Evolutionary conservation across 2,888 invertebrate species (phyloP).

Genomic region (Parthenolecanium corni): DNA sequence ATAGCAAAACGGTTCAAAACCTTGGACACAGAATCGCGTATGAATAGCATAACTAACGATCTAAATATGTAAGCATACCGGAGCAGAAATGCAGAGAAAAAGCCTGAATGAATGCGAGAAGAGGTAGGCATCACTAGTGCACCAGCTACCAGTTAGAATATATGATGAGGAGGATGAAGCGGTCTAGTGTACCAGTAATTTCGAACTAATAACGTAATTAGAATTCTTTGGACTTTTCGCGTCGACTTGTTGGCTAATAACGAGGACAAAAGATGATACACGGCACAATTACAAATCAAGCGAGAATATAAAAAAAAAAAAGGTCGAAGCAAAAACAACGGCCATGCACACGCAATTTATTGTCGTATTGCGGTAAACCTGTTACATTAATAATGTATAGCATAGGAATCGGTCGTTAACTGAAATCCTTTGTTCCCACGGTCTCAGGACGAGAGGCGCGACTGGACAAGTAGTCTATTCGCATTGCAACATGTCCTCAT

Average conservation of each 20-base stretch:
- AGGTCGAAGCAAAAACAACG: conserved; percentile 8
- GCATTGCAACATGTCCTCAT: conserved; percentile 24
- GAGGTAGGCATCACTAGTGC: no score
- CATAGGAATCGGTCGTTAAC: conserved; percentile 1
- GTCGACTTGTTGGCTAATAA: conserved; percentile 3
- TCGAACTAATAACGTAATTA: conserved; percentile 20
- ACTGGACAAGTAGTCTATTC: conserved; percentile 23
- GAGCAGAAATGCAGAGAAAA: no score
- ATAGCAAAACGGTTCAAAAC: no score
- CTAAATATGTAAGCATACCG: no score
- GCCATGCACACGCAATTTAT: conserved; percentile 20
- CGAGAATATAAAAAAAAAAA: no score
- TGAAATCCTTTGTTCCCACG: conserved; percentile 25
- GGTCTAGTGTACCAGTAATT: background rate
- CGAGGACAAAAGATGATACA: conserved; percentile 25
- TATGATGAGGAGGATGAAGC: no score
- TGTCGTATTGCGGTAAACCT: conserved; percentile 20
- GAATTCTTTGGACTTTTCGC: conserved; percentile 10
- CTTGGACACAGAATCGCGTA: no score
- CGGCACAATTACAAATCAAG: conserved; percentile 19
- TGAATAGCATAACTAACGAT: no score
- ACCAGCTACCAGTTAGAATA: no score
- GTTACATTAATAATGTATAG: conserved; percentile 25
- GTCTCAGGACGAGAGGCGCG: conserved; percentile 18
- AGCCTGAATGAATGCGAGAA: no score